These are phyloP conservation scores for Sciaenops ocellatus DNA, from an alignment of 2,797 vertebrate genomes.

Conservation along the genomic window DNA sequence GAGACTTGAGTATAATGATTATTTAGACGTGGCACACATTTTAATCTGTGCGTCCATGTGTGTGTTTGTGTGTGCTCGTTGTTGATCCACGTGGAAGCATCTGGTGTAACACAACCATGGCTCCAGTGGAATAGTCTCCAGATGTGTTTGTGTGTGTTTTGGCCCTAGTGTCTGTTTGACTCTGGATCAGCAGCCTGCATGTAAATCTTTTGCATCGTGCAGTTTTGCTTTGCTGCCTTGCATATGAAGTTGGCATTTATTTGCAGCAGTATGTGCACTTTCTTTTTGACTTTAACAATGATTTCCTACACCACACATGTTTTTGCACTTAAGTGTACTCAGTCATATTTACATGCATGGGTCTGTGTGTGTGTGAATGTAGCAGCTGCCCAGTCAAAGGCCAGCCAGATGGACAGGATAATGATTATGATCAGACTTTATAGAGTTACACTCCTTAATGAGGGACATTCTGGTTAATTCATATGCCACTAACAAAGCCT, in stretches of 20 bases:
- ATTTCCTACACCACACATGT: constrained; percentile 12
- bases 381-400: constrained; percentile 67
- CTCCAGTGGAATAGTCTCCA: constrained; percentile 75
- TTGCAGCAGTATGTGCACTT: constrained; percentile 8
- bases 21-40: constrained; percentile 64
- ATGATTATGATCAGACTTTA: constrained; percentile 81
- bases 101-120: constrained; percentile 67
- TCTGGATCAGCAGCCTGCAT: constrained; percentile 50
- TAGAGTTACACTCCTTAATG: constrained; percentile 78
- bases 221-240: constrained; percentile 27
- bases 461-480: constrained; percentile 79
- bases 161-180: constrained; percentile 59
- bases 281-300: constrained; percentile 14
- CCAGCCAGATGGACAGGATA: constrained; percentile 82
- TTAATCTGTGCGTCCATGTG: constrained; percentile 16
- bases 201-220: constrained; percentile 51
- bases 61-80: constrained; percentile 47
- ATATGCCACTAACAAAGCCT: constrained; percentile 77
- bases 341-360: constrained; percentile 20
- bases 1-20: constrained; percentile 48
- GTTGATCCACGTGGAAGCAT: constrained; percentile 76
- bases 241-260: constrained; percentile 24
- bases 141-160: constrained; percentile 80
- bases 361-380: constrained; percentile 27
- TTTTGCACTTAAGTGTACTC: constrained; percentile 3